Base-by-base conservation (phyloP, 2,113 vertebrate genomes). In the Equus quagga region DNA sequence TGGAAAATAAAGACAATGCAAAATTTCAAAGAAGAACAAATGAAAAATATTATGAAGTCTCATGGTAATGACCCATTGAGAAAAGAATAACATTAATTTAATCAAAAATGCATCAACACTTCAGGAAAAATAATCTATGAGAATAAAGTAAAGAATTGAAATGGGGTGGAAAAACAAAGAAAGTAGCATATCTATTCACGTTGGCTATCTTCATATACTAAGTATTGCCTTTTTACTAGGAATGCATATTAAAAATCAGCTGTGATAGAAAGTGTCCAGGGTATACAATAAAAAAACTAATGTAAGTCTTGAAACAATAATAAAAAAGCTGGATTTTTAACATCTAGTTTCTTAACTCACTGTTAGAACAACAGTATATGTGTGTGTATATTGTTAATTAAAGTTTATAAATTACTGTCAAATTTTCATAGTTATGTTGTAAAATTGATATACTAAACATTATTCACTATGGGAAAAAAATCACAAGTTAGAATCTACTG, bases 1-100 rank as follows among this genome's bases (percentile, higher is more conserved):
- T 95, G 92, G 96, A 97, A 97, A 92, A 73, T 96, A 95, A 92
- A 97, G 93, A 97, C 83, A 80, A 91, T 72, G 91, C 78, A 97
- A 86, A 91, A 91, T 96, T 94, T 93, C 28, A 76, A 93, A 97
- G 60, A 92, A 83, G 79, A 97, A 82, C 44, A 98, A 97, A 97
- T 97, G 89, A 97, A 96, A 98, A 97, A 72, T 33, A 51, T 79
- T 97, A 94, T 56, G 65, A 97, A 95, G 31, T 97, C 82, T 98
- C 93, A 87, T 58, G 82, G 70, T 93, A 92, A 96, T 85, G 87
- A 95, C 49, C 89, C 94, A 58, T 24, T 93, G 96, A 94, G 95
- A 91, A 88, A 96, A 95, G 83, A 95, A 64, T 46, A 95, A 73
- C 24, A 97, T 95, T 92, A 96, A 97, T 96, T 96, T 97, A 88